Conservation (phyloP, 1,140 invertebrate species). For the Lysiphlebus fabarum region DNA sequence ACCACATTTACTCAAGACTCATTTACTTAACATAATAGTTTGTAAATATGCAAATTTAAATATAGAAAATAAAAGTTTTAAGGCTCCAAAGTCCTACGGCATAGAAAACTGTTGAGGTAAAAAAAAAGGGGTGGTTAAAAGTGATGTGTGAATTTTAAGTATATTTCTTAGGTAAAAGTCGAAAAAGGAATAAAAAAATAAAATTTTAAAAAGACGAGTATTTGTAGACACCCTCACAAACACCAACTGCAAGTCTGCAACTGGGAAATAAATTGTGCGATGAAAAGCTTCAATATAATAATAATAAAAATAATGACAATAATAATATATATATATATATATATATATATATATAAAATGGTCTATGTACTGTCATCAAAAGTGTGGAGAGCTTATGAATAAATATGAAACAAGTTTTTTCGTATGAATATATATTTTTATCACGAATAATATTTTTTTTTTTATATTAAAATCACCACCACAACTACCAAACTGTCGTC, state of each 20-base stretch:
- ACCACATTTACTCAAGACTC: too few relatives aligned
- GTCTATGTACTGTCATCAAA: slow-evolving; percentile 37
- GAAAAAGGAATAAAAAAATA: neutral
- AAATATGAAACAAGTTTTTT: slow-evolving; percentile 40
- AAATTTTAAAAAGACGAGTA: too few relatives aligned
- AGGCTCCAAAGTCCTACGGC: too few relatives aligned
- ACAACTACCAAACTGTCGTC: too few relatives aligned
- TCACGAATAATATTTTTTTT: neutral
- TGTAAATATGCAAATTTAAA: slow-evolving; percentile 36
- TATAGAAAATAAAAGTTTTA: too few relatives aligned
- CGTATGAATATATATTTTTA: slow-evolving; percentile 41
- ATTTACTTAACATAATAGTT: neutral
- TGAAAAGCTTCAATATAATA: slow-evolving; percentile 31
- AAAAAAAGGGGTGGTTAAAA: slow-evolving; percentile 37
- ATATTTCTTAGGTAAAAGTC: neutral
- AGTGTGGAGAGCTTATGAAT: slow-evolving; percentile 37
- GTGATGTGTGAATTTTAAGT: slow-evolving; percentile 38
- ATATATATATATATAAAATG: slow-evolving; percentile 7
- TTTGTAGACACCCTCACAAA: too few relatives aligned
- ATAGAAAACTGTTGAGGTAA: slow-evolving; percentile 22
- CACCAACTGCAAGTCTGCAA: slow-evolving; percentile 19
- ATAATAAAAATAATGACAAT: too few relatives aligned
- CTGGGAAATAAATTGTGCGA: slow-evolving; percentile 36
- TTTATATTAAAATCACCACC: too few relatives aligned
- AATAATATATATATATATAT: neutral